Percentiles rank a stretch among this genome's conserved stretches.
Conservation (phyloP, 2,797 vertebrate genomes). For the Coluber constrictor region DNA sequence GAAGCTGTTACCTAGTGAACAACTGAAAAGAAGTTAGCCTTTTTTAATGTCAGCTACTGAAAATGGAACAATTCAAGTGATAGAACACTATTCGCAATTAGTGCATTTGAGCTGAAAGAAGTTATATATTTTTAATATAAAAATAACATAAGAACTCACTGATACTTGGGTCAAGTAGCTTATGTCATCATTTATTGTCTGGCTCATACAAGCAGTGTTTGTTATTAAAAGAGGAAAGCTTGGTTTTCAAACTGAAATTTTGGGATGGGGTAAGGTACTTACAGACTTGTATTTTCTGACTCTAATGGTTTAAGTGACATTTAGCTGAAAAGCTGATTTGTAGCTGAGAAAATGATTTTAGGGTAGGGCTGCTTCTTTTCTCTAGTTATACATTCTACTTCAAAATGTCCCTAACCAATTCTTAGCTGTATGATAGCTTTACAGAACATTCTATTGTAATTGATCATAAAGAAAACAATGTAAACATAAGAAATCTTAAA, state of each 20-base stretch:
- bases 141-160: conserved; percentile 55
- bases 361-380: neutral
- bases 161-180: conserved; percentile 72
- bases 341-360: neutral
- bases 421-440: neutral
- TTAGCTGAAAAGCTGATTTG: neutral
- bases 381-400: neutral
- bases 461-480: neutral
- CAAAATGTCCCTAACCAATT: neutral
- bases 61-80: neutral
- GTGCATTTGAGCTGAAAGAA: conserved; percentile 27
- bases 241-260: neutral
- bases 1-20: conserved; percentile 10
- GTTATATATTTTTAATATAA: conserved; percentile 36
- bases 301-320: fast-evolving
- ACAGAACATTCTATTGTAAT: neutral
- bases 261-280: neutral
- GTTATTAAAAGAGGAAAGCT: conserved; percentile 4
- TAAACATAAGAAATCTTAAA: neutral
- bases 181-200: conserved; percentile 46
- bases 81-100: neutral
- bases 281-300: neutral
- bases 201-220: neutral
- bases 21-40: conserved; percentile 32
- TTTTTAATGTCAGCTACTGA: conserved; percentile 2